Conservation (phyloP, 2,113 vertebrate species). For the Psittacula cyanocephala region DNA sequence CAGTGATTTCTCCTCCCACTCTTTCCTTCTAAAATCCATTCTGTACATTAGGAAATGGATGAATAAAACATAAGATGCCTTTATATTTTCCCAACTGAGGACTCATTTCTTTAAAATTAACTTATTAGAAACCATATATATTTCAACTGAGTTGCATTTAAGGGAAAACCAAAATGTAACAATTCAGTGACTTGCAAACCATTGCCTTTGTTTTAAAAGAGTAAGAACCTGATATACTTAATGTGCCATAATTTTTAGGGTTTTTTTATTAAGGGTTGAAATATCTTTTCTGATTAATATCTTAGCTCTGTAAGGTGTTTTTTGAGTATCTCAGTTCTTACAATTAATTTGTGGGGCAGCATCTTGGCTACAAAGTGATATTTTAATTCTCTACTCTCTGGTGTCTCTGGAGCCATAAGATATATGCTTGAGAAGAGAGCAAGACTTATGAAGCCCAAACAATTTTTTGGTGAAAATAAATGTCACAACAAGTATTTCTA, state of each 20-base stretch:
- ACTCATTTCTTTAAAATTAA: neutral
- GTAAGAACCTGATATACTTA: neutral
- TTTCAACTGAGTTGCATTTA: neutral
- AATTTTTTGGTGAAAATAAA: neutral
- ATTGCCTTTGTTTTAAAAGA: neutral
- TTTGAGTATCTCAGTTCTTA: neutral
- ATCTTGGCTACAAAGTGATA: neutral
- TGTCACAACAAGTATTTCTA: neutral
- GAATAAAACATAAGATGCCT: neutral
- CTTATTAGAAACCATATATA: neutral
- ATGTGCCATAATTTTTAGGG: neutral
- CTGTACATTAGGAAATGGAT: neutral
- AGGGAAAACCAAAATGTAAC: neutral
- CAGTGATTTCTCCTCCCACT: neutral
- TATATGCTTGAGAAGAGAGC: neutral
- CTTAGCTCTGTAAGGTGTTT: neutral
- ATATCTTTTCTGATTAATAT: neutral
- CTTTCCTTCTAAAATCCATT: neutral
- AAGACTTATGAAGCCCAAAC: neutral
- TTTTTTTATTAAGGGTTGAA: neutral
- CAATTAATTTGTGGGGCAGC: neutral
- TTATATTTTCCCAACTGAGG: neutral
- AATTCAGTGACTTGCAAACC: neutral
- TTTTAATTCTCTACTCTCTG: neutral
- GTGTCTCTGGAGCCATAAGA: neutral